Percentiles rank a stretch among this genome's conserved stretches.
Conservation (phyloP, 2,888 invertebrate species). For the Drosophila neonasuta region DNA sequence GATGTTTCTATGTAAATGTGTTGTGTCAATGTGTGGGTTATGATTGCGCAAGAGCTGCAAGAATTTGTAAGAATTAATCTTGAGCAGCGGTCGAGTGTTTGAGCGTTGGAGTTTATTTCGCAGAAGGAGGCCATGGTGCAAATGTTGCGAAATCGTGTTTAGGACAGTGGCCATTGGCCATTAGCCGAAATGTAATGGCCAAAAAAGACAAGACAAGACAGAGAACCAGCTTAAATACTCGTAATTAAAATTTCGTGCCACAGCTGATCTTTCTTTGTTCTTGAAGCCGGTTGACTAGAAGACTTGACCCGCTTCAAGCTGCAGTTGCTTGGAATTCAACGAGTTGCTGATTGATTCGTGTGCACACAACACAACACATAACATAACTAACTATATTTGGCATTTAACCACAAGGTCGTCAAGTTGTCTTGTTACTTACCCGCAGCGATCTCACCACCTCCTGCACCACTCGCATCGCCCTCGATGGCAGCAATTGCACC, state of each 20-base stretch:
- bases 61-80: conserved; percentile 59
- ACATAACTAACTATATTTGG: conserved; percentile 20
- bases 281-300: conserved; percentile 47
- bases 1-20: not conserved
- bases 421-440: conserved; percentile 70
- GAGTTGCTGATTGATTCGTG: conserved; percentile 30
- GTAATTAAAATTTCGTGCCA: conserved; percentile 2
- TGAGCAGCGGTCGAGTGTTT: conserved; percentile 41
- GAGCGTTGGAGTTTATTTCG: conserved; percentile 26
- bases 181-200: conserved; percentile 35
- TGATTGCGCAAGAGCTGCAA: conserved; percentile 57
- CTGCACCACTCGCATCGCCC: conserved; percentile 82
- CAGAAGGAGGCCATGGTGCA: conserved; percentile 58
- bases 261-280: conserved; percentile 65
- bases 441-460: conserved; percentile 82
- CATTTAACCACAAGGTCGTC: conserved; percentile 49
- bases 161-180: conserved; percentile 46
- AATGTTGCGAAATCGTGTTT: conserved; percentile 51
- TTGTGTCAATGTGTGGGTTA: conserved; percentile 12
- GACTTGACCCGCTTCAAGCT: conserved; percentile 47
- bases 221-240: conserved; percentile 47
- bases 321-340: conserved; percentile 35
- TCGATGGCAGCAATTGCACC: conserved; percentile 81
- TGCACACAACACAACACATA: not conserved
- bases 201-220: conserved; percentile 7